Conservation (phyloP, 2,888 invertebrate species). For the Pandemis corylana region DNA sequence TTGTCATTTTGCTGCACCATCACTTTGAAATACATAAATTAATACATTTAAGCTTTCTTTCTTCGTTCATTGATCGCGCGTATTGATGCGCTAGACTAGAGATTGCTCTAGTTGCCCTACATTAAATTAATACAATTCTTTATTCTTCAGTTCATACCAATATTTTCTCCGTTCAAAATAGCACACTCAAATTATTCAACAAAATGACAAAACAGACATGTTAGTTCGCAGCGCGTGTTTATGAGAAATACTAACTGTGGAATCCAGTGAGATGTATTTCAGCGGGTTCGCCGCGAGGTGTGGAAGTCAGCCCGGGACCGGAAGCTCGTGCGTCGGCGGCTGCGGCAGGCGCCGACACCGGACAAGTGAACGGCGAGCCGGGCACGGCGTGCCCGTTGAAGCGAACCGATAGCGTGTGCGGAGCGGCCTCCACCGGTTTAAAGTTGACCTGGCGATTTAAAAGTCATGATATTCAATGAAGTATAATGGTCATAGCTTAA, state of each 20-base stretch:
- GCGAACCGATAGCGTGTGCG: slow-evolving; percentile 95
- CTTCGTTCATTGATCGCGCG: neutral
- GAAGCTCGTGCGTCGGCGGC: slow-evolving; percentile 76
- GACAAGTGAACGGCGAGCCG: slow-evolving; percentile 97
- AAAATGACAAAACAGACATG: neutral
- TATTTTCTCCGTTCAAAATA: neutral
- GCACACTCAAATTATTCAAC: neutral
- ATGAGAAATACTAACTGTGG: slow-evolving; percentile 61
- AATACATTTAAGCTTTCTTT: neutral
- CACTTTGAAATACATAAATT: neutral
- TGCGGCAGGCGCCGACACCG: slow-evolving; percentile 85
- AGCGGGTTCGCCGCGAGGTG: slow-evolving; percentile 71
- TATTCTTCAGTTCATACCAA: neutral
- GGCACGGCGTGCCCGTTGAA: slow-evolving; percentile 91
- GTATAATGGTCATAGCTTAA: neutral
- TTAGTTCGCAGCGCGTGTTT: neutral
- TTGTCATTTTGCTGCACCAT: neutral
- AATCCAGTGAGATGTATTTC: slow-evolving; percentile 80
- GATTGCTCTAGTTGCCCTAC: no score
- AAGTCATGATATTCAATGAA: neutral
- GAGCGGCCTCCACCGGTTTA: slow-evolving; percentile 96
- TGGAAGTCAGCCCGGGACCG: slow-evolving; percentile 73
- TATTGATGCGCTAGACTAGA: no score
- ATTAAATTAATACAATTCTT: no score
- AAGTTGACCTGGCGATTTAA: slow-evolving; percentile 90